phyloP scores from a whole-genome alignment of 2,888 invertebrate species.

The Theretra japonica region DNA sequence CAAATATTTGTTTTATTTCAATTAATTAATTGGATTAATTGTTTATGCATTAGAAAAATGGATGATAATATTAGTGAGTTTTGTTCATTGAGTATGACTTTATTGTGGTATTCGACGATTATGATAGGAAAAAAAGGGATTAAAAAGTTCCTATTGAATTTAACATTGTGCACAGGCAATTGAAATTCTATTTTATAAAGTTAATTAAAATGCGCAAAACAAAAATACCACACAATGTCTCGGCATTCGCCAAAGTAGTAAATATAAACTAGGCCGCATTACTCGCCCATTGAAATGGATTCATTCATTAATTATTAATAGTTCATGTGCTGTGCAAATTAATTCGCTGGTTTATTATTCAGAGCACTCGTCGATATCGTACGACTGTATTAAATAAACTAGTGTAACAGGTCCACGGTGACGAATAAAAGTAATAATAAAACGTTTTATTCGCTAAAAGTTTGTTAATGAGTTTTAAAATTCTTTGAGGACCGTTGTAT shows the following conservation, averaged over 20 bases:
- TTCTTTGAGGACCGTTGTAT: not conserved
- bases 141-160: too few species aligned
- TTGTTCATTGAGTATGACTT: too few species aligned
- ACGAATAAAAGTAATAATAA: not conserved
- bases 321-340: conserved; percentile 21
- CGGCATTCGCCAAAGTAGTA: not conserved
- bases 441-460: not conserved
- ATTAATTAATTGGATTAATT: too few species aligned
- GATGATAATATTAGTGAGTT: too few species aligned
- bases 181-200: too few species aligned
- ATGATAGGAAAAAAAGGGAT: too few species aligned
- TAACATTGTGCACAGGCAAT: too few species aligned
- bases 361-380: conserved; percentile 13
- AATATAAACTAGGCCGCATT: conserved; percentile 10
- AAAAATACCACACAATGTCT: not conserved
- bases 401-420: not conserved
- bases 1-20: too few species aligned
- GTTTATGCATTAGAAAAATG: too few species aligned
- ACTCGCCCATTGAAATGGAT: conserved; percentile 13
- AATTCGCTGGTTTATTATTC: conserved; percentile 17
- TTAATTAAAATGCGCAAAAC: too few species aligned
- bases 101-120: too few species aligned
- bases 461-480: not conserved
- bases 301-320: conserved; percentile 20
- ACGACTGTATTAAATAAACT: conserved; percentile 8